Conservation (phyloP, 2,797 vertebrate genomes). For the Crax fasciolata region DNA sequence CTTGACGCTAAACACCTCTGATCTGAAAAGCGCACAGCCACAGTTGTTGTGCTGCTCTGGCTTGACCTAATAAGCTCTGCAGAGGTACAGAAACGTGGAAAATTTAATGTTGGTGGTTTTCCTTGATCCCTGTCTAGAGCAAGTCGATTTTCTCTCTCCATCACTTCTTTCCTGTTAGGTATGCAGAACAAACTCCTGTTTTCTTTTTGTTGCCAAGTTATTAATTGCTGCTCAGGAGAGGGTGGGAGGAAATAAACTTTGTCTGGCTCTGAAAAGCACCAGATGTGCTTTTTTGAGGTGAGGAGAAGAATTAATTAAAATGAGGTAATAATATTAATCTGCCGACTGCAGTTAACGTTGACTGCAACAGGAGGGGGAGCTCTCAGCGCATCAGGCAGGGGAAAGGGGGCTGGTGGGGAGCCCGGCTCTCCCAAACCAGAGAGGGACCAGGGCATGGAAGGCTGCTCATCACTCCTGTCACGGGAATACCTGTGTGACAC, state of each 20-base stretch:
- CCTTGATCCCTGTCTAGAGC: conserved; percentile 51
- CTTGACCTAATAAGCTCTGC: neutral
- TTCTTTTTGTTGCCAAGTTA: conserved; percentile 78
- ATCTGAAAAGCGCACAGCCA: neutral
- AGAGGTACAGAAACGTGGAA: conserved; percentile 46
- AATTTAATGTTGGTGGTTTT: conserved; percentile 49
- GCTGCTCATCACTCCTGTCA: neutral
- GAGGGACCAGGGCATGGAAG: neutral
- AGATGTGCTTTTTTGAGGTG: conserved; percentile 73
- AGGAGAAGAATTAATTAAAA: conserved; percentile 75
- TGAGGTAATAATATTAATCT: conserved; percentile 72
- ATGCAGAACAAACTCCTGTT: conserved; percentile 71
- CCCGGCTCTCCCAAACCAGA: conserved; percentile 34
- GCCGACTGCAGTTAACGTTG: conserved; percentile 31
- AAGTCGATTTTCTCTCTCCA: conserved; percentile 60
- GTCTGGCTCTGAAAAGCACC: conserved; percentile 80
- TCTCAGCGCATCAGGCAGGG: conserved; percentile 70
- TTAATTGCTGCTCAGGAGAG: conserved; percentile 76
- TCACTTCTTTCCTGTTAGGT: conserved; percentile 72
- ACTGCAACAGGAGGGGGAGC: conserved; percentile 76
- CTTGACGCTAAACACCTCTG: neutral
- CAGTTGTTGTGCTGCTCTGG: neutral
- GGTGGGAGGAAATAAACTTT: conserved; percentile 73
- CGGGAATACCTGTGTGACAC: conserved; percentile 27
- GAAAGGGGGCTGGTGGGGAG: conserved; percentile 37